Evolutionary conservation across 1,140 invertebrate species (phyloP).

Genomic region (Aphelenchoides avenae): DNA sequence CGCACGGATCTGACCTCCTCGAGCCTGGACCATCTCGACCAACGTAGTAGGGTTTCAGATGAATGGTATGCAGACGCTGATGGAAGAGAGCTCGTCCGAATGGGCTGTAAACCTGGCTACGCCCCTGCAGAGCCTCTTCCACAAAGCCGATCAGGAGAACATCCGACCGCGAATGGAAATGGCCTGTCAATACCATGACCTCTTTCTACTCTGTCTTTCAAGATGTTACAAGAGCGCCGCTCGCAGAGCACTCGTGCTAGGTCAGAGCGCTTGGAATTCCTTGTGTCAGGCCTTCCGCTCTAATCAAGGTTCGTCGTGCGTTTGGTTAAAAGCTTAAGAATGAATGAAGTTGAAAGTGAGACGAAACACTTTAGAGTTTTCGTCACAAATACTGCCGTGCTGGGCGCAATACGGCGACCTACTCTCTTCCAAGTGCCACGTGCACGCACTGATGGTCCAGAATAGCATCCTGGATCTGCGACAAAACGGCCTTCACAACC

Average conservation of each 20-base stretch:
- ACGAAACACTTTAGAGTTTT: slow-evolving; percentile 29
- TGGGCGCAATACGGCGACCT: slow-evolving; percentile 29
- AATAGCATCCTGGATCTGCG: slow-evolving; percentile 35
- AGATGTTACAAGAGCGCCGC: slow-evolving; percentile 18
- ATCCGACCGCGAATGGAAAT: slow-evolving; percentile 14
- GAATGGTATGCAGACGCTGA: slow-evolving; percentile 32
- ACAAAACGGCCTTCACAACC: slow-evolving; percentile 22
- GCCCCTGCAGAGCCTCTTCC: slow-evolving; percentile 26
- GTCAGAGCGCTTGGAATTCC: slow-evolving; percentile 20
- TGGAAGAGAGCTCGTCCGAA: slow-evolving; percentile 2
- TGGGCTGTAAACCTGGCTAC: slow-evolving; percentile 32
- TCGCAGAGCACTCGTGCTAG: slow-evolving; percentile 8
- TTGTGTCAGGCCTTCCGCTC: slow-evolving; percentile 33
- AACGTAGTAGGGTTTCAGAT: slow-evolving; percentile 24
- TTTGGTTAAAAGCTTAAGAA: slow-evolving; percentile 5
- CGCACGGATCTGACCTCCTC: background rate
- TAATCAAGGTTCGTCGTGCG: slow-evolving; percentile 13
- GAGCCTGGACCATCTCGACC: background rate
- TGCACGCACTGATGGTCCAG: slow-evolving; percentile 37
- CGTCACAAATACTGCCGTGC: slow-evolving; percentile 25
- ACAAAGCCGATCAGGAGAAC: background rate
- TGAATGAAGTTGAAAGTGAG: slow-evolving; percentile 19
- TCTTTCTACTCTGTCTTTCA: slow-evolving; percentile 22
- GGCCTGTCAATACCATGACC: slow-evolving; percentile 26
- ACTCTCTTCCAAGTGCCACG: slow-evolving; percentile 27